Base-by-base conservation (phyloP, 2,888 invertebrate genomes). In the Biston betularia region DNA sequence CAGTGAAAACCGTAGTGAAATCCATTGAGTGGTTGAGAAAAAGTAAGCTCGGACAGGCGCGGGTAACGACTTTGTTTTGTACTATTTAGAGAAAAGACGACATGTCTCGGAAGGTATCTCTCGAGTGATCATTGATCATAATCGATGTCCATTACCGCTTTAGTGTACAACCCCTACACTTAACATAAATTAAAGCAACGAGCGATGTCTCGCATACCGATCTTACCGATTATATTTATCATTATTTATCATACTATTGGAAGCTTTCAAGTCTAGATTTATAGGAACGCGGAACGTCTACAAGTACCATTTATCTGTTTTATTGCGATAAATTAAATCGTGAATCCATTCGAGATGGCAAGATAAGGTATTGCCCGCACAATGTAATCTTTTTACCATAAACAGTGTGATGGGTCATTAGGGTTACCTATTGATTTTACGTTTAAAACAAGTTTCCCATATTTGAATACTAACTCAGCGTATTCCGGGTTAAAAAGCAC, bases 321-420 rank as follows among this genome's bases (percentile, higher is more conserved):
- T 90, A 91, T 91, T 89, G 88, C 92, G 85, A 92, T 92, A 92
- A 92, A 90, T 92, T 92, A 91, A 89, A 91, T 84, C 81, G 82
- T 86, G 85, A 84, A 85, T 84, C 88, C 86, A 87, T 89, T 89
- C 81, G 78, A 89, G 89, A 92, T 92, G 81, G 79, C 75, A 78
- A 89, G 91, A 92, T 93, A 93, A 88, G 86, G 85, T 86, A 87
- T 87, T 84, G 83, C 77, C 80, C 76, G 84, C 86, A 93, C 93
- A 93, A 93, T 93, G 92, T 93, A 92, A 93, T 93, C 93, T 91
- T 92, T 89, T 91, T 85, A 87, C 93, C 92, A 87, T 93, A 91
- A 86, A 90, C 80, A 89, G 91, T 89, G 90, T 88, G 90, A 90
- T 86, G 84, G 83, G 78, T 79, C 84, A 63, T 52, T 60, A 68